A percentile compares a stretch with the other conserved stretches of the same genome.
Evolutionary conservation across 2,888 invertebrate species (phyloP).

Genomic region (Nudaria mundana): DNA sequence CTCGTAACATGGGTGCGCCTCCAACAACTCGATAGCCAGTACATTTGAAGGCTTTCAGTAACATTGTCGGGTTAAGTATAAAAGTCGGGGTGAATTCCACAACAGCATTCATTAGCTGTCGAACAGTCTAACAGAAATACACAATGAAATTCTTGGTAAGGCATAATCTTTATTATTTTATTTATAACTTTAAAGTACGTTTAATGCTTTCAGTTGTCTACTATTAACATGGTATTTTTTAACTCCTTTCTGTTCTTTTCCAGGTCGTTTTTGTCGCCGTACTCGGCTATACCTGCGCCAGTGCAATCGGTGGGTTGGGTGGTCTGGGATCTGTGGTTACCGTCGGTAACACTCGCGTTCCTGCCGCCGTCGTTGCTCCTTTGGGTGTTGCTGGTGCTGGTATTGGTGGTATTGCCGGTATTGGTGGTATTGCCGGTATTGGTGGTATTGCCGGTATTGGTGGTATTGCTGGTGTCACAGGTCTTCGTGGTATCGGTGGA

Average conservation of each 20-base stretch:
- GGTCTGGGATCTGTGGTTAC: no score
- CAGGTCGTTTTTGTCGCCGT: constrained; percentile 74
- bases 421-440: no score
- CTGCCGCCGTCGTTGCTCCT: constrained; percentile 51
- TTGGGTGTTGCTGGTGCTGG: constrained; percentile 9
- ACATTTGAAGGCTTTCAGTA: constrained; percentile 59
- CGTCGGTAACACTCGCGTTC: no score
- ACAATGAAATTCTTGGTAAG: constrained; percentile 79
- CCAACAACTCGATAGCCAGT: constrained; percentile 25
- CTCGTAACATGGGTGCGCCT: constrained; percentile 25
- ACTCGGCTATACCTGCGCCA: constrained; percentile 75
- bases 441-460: no score
- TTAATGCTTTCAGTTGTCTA: neutral
- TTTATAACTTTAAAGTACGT: no score
- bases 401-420: no score
- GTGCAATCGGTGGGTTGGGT: no score
- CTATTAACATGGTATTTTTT: neutral
- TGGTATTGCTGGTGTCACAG: no score
- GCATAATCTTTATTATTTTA: no score
- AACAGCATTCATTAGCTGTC: constrained; percentile 75
- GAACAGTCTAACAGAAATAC: constrained; percentile 77
- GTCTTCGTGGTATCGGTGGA: no score
- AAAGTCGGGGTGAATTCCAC: constrained; percentile 49
- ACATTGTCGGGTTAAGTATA: constrained; percentile 55
- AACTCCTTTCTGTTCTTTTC: neutral